phyloP scores from a whole-genome alignment of 2,888 invertebrate species.

The Hesperia comma region DNA sequence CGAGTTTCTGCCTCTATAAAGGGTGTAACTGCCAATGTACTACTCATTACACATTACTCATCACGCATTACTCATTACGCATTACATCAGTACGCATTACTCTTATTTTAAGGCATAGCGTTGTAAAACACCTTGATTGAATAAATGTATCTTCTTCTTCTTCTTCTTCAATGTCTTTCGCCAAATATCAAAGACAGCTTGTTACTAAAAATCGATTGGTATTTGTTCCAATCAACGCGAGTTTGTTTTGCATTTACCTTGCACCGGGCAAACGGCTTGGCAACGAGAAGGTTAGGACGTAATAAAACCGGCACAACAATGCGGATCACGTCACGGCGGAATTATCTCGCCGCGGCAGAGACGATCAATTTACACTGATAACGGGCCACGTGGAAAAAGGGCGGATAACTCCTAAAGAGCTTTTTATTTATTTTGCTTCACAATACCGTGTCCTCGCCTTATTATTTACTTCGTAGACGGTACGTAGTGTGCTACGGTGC shows the following conservation, averaged over 20 bases:
- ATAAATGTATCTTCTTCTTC: too few species aligned
- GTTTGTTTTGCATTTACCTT: conserved; percentile 73
- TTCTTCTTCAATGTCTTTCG: background rate
- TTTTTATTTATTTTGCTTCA: conserved; percentile 51
- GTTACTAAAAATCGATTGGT: conserved; percentile 44
- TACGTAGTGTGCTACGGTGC: conserved; percentile 34
- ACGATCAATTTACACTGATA: conserved; percentile 79
- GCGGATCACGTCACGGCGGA: conserved; percentile 79
- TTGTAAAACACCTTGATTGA: too few species aligned
- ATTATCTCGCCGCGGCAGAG: conserved; percentile 75
- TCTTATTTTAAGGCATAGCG: too few species aligned
- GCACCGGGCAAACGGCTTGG: conserved; percentile 51
- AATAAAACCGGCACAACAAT: conserved; percentile 74
- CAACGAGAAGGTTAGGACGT: conserved; percentile 51
- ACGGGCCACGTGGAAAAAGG: conserved; percentile 70
- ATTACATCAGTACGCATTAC: too few species aligned
- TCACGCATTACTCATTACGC: too few species aligned
- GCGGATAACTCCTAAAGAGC: conserved; percentile 54
- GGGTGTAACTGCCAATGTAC: too few species aligned
- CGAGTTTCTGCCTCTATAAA: background rate
- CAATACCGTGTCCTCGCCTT: conserved; percentile 3
- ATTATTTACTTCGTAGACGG: conserved; percentile 14
- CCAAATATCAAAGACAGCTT: background rate
- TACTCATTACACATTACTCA: too few species aligned
- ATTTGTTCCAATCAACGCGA: conserved; percentile 47